phyloP scores from a whole-genome alignment of 2,888 invertebrate species.

The Perizoma affinitatum region DNA sequence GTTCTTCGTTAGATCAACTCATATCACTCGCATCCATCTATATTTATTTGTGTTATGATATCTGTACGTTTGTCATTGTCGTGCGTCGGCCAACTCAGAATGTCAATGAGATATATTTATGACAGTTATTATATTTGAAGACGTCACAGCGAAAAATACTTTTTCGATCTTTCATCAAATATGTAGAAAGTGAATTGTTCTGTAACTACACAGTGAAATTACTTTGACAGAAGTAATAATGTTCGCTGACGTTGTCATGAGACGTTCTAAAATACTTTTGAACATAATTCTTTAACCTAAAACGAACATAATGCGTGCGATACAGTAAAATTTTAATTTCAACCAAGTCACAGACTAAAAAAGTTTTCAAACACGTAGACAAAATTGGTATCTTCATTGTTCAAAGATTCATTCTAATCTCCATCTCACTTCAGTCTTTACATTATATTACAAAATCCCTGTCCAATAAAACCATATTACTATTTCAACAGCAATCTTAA shows the following conservation, averaged over 20 bases:
- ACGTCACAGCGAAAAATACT: conserved; percentile 31
- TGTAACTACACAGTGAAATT: conserved; percentile 8
- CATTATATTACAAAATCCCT: too few relatives aligned
- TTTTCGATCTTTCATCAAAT: conserved; percentile 20
- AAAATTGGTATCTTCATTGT: too few relatives aligned
- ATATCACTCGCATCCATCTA: conserved; percentile 36
- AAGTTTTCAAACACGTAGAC: too few relatives aligned
- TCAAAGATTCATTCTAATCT: too few relatives aligned
- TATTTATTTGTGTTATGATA: conserved; percentile 41
- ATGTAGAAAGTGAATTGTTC: conserved; percentile 25
- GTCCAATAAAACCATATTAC: too few relatives aligned
- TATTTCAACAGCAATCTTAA: too few relatives aligned
- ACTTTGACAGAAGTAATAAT: conserved; percentile 14
- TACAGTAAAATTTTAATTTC: too few relatives aligned
- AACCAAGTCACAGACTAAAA: too few relatives aligned
- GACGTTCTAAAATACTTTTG: too few relatives aligned
- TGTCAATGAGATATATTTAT: conserved; percentile 37
- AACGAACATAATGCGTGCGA: too few relatives aligned
- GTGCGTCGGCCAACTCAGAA: conserved; percentile 34
- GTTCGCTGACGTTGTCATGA: background rate
- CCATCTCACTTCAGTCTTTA: too few relatives aligned
- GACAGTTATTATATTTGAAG: conserved; percentile 35
- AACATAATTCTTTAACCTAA: too few relatives aligned
- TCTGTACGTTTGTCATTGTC: conserved; percentile 39
- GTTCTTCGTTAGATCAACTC: conserved; percentile 36